These are phyloP conservation scores for Manacus vitellinus DNA, from an alignment of 2,113 vertebrate genomes.

Conservation along the genomic window DNA sequence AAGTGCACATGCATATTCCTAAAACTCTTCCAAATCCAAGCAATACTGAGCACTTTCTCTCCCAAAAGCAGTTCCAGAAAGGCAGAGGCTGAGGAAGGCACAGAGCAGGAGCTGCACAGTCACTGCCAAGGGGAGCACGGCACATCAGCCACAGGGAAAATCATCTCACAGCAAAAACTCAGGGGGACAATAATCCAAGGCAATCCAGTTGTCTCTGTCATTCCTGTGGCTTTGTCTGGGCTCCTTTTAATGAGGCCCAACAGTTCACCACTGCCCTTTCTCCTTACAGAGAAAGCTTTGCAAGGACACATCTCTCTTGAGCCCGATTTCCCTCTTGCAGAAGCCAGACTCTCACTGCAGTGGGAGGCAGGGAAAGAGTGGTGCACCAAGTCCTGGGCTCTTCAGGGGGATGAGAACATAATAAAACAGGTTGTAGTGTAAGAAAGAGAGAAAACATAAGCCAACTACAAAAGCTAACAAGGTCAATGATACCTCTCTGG, in stretches of 20 bases:
- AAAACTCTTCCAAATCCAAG: neutral
- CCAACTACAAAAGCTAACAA: neutral
- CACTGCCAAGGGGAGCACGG: rapidly evolving
- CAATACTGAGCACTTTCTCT: neutral
- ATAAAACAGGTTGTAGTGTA: neutral
- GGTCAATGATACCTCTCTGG: neutral
- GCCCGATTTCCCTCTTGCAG: neutral
- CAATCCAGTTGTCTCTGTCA: neutral
- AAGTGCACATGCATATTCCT: neutral
- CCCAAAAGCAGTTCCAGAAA: neutral
- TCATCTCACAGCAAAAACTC: neutral
- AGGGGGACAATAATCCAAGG: neutral
- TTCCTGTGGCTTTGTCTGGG: neutral
- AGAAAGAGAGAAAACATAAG: neutral
- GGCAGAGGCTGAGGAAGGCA: rapidly evolving
- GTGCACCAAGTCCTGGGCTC: neutral
- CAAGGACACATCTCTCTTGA: rapidly evolving
- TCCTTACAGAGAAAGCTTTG: neutral
- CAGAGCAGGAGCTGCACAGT: rapidly evolving
- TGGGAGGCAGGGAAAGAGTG: rapidly evolving
- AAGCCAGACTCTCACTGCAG: neutral
- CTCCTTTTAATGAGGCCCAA: neutral
- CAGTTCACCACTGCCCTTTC: neutral
- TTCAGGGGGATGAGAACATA: neutral
- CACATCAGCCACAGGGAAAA: neutral